These are phyloP conservation scores for Peromyscus melanophrys DNA, from an alignment of 2,797 vertebrate genomes.

Conservation along the genomic window DNA sequence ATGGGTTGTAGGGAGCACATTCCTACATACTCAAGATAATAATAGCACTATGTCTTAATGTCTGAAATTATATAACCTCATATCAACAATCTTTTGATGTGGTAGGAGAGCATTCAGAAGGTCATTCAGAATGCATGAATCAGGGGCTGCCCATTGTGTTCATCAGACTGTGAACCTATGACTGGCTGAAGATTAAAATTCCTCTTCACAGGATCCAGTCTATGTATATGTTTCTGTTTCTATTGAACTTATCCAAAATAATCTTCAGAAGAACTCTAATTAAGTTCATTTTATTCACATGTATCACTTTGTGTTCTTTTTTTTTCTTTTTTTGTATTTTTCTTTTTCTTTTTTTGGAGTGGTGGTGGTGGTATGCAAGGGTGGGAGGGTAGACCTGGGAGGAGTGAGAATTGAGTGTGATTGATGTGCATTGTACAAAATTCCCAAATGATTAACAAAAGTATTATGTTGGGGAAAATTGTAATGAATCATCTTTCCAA, in stretches of 20 bases:
- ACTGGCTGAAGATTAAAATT: constrained; percentile 41
- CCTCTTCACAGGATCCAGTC: background rate
- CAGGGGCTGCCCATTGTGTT: background rate
- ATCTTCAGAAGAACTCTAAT: background rate
- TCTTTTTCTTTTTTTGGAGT: background rate
- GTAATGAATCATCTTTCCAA: constrained; percentile 70
- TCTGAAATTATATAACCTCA: constrained; percentile 12
- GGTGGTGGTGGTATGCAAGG: background rate
- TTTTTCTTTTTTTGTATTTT: background rate
- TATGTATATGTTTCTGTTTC: constrained; percentile 22
- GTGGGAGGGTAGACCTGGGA: background rate
- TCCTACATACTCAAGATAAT: background rate
- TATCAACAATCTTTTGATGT: background rate
- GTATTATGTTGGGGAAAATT: constrained; percentile 8
- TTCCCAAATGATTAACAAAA: background rate
- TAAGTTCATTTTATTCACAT: constrained; percentile 34
- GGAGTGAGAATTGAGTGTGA: background rate
- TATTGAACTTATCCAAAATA: constrained; percentile 59
- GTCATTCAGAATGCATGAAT: background rate
- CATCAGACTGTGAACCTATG: background rate
- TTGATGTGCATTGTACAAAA: too few relatives aligned
- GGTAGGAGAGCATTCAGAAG: constrained; percentile 22
- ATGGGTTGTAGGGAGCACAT: background rate
- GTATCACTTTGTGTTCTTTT: constrained; percentile 37
- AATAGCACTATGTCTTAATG: background rate